phyloP scores from a whole-genome alignment of 2,113 vertebrate genomes.

The Ochotona curzoniae region DNA sequence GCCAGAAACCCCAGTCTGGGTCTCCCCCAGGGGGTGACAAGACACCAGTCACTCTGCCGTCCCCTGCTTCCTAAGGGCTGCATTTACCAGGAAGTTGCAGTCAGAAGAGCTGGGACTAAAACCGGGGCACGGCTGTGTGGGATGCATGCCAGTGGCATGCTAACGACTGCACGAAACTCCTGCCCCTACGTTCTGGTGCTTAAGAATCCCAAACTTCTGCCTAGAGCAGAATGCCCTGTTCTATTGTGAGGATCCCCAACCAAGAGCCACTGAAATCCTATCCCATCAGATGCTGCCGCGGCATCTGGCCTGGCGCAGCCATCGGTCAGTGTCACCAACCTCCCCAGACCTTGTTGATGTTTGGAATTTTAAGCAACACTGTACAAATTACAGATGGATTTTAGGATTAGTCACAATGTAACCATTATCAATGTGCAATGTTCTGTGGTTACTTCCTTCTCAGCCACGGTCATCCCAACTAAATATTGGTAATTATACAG shows the following conservation, averaged over 20 bases:
- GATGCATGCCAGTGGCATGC: too few species aligned
- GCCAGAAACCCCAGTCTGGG: too few species aligned
- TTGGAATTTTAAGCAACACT: slow-evolving; percentile 9
- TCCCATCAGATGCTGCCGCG: not conserved
- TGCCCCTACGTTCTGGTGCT: not conserved
- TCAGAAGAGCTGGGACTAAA: too few species aligned
- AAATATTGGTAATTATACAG: not conserved
- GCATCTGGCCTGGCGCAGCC: not conserved
- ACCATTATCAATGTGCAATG: not conserved
- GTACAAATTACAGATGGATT: slow-evolving; percentile 33
- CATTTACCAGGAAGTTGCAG: too few species aligned
- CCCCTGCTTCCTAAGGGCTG: too few species aligned
- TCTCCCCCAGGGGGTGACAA: too few species aligned
- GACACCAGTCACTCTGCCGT: too few species aligned
- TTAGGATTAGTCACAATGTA: slow-evolving; percentile 31
- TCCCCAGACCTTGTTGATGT: slow-evolving; percentile 36
- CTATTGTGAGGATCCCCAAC: slow-evolving; percentile 25
- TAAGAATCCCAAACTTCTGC: slow-evolving; percentile 1
- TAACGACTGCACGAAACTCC: too few species aligned
- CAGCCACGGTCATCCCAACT: slow-evolving; percentile 28
- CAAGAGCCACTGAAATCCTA: slow-evolving; percentile 19
- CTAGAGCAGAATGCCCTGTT: not conserved
- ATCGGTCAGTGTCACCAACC: not conserved
- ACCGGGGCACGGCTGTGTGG: too few species aligned
- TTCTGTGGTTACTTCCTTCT: slow-evolving; percentile 42